phyloP scores from a whole-genome alignment of 2,113 vertebrate species.

The Montifringilla adamsi region DNA sequence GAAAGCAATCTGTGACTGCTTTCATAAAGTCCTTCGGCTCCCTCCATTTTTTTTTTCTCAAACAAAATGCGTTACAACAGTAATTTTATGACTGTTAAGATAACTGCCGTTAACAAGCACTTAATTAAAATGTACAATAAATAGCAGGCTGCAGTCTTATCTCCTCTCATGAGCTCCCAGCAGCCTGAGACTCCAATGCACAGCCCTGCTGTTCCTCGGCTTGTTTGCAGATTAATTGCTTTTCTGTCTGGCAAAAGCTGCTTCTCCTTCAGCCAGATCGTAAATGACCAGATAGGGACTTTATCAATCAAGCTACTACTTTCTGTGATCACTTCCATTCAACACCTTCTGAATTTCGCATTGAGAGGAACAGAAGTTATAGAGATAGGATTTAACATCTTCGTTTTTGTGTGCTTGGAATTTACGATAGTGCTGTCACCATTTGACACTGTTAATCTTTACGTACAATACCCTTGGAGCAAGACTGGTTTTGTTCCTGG shows the following conservation, averaged over 20 bases:
- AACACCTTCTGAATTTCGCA: slow-evolving; percentile 74
- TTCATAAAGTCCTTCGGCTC: slow-evolving; percentile 87
- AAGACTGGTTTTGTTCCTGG: slow-evolving; percentile 48
- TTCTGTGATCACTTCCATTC: slow-evolving; percentile 81
- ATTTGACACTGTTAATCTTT: slow-evolving; percentile 65
- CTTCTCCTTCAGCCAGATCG: slow-evolving; percentile 93
- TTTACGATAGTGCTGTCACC: slow-evolving; percentile 58
- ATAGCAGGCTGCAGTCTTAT: slow-evolving; percentile 96
- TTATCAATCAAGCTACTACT: slow-evolving; percentile 91
- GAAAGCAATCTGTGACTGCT: slow-evolving; percentile 96
- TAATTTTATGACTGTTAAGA: slow-evolving; percentile 99
- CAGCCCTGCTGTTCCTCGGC: slow-evolving; percentile 93
- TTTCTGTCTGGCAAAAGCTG: slow-evolving; percentile 94
- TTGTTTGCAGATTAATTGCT: slow-evolving; percentile 99
- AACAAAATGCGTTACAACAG: slow-evolving; percentile 99
- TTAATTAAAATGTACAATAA: slow-evolving; percentile 99
- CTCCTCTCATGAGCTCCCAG: slow-evolving; percentile 88
- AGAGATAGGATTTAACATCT: slow-evolving; percentile 64
- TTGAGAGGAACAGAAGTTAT: slow-evolving; percentile 71
- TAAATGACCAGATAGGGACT: slow-evolving; percentile 99
- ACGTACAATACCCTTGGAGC: slow-evolving; percentile 60
- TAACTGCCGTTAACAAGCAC: slow-evolving; percentile 99
- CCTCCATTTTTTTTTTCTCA: slow-evolving; percentile 89
- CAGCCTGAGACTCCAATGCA: slow-evolving; percentile 90
- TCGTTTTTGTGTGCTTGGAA: slow-evolving; percentile 65